Base-by-base conservation (phyloP, 2,797 vertebrate species). In the Schizopygopsis pylzovi region DNA sequence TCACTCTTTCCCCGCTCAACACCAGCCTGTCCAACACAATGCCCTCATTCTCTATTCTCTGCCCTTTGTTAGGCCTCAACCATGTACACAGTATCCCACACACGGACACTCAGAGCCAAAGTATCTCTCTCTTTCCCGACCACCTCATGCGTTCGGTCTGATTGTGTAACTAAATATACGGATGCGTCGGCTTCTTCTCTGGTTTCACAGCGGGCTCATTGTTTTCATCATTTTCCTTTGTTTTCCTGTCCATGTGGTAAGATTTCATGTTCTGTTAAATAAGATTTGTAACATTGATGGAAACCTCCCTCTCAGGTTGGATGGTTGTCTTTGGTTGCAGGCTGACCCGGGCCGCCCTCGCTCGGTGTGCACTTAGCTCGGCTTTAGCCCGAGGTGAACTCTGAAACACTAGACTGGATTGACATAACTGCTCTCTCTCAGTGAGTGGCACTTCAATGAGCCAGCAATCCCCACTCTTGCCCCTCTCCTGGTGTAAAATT, bases 1-100 rank as follows among this genome's bases (percentile, higher is more conserved):
- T 67, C 73, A 54, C 82, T 86, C 61, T 61, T 85, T 13, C 86
- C 91, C 41, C 10, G 52, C 93, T 86, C 52, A 82, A 82, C 82
- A 82, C 49, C n/a, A 13, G 54, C 71, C 77, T 56, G 12, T 16
- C 41, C 52, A 76, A 65, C 78, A 52, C 56, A 82, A 85, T 80
- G 83, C 25, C 22, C 43, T 76, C 52, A 39, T 82, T 85, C 84
- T 85, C 54, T 77, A 18, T 63, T 25, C 49, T 47, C 80, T 72
- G 28, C 65, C 47, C 70, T 85, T 71, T 83, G 68, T 85, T 61
- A 52, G 22, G 16, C 1, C 63, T 79, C 49, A 45, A 63, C 56
- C 63, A 87, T 16, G 20, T 73, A 73, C 71, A 82, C 71, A 75
- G 33, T 49, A 71, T 73, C 70, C 71, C 71, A 79, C 70, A 80